Evolutionary conservation across 2,113 vertebrate genomes (phyloP), one percentile per base, ranked within the genome.

Genomic region (Pycnonotus jocosus): DNA sequence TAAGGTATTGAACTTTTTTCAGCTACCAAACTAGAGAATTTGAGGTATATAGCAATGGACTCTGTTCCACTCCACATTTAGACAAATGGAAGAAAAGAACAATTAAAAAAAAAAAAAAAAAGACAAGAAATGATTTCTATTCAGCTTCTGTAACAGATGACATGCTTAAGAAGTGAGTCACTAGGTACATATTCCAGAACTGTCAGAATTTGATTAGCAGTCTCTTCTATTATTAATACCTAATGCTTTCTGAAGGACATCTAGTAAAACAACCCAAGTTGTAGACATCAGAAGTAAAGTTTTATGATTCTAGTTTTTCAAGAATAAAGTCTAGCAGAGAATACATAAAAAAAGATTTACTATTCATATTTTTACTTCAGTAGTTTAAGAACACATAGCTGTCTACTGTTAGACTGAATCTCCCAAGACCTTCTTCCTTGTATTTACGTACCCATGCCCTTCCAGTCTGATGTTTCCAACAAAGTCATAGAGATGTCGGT

Each of bases 401-500:
- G 31, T 70, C 23, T 62, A 42, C 28, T 77, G 13, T 47, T 40
- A 65, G 19, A 80, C 1, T 47, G 28, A 79, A 80, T 37, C n/a
- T 57, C 28, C 23, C 13, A 21, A 86, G 54, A 71, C 15, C 7
- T 21, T 51, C 23, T 56, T 37, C 56, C 45, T 58, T 3, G 7
- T 35, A 40, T 89, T 95, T 96, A 98, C 98, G 58, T 97, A 99
- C 99, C 99, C 98, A 93, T 99, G 98, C 68, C 98, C 98, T 90
- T 99, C 98, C 86, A 99, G 97, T 18, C 98, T 98, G 93, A 99
- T 98, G 97, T 99, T 99, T 87, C 99, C 99, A 81, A 99, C 98
- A 96, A 99, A 99, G 97, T 99, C 99, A 18, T 99, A 99, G 62
- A 99, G 98, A 96, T 99, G 99, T 50, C 99, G 97, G 93, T 99